Evolutionary conservation across 2,113 vertebrate genomes (phyloP), one percentile per base, ranked within the genome.

Genomic region (Hyperopisus bebe): DNA sequence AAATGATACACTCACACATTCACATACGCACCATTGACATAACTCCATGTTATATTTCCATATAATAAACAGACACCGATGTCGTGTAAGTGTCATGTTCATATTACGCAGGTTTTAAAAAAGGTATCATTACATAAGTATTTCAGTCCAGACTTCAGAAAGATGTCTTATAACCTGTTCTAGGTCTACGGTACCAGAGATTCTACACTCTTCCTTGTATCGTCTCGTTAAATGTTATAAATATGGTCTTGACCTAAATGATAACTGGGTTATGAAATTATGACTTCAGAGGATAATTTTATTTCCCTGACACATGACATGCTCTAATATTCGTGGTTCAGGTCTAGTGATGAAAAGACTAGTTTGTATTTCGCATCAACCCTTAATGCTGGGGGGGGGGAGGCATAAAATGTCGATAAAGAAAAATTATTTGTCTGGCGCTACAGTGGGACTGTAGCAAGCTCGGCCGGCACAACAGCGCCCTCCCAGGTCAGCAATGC

Each of bases 211-310:
- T 42, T 53, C 35, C 44, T 11, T 11, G 35, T 84, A 55, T 27
- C 3, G 8, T 11, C 50, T 55, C 9, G 48, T 27, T 58, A 89
- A 27, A 80, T 9, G 27, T 48, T 48, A 47, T 48, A 15, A 74
- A 35, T 55, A 58, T 66, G 51, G 42, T 62, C n/a, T 48, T 89
- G 89, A 89, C 89, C 89, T 89, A 89, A 84, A 89, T 89, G 89
- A 85, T 85, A 89, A 84, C 51, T 89, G 89, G 89, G 80, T 62
- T 89, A 89, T 89, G 80, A 89, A 89, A 89, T 84, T 83, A 53
- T 84, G 89, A 51, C 47, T 80, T 50, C 42, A 53, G 47, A 44
- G 51, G 21, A 62, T 55, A 24, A 82, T 83, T 55, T 58, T 82
- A 35, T 31, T 70, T 70, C n/a, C 48, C 39, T 48, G 48, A 85